Base-by-base conservation (phyloP, 1,140 invertebrate species). In the Neocloeon triangulifer region DNA sequence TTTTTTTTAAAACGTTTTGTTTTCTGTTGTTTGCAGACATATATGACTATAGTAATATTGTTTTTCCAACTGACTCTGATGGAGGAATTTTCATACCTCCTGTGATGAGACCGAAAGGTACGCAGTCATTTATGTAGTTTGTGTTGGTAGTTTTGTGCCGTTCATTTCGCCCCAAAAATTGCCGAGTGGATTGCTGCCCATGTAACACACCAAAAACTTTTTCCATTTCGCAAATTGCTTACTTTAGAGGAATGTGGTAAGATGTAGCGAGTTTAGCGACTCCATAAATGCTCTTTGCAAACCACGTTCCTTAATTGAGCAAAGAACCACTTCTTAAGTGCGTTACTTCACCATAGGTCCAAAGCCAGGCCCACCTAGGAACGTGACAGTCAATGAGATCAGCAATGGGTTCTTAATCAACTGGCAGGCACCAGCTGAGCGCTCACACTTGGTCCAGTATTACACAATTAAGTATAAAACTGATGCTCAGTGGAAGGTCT, bases 401-500 rank as follows among this genome's bases (percentile, higher is more conserved):
- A 68, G 67, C 44, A 80, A 84, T 50, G 81, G 81, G 30, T 81
- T 81, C 51, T 62, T 86, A 20, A 80, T 91, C 43, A 71, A 73
- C 39, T 92, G 84, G 85, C 68, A 75, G 49, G 64, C 70, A 33
- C 84, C 85, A n/a, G 39, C 69, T 26, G 76, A 84, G 47, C 64
- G 67, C 38, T 64, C 67, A 14, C 64, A 77, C 41, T 61, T 81
- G 14, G 70, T 91, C 37, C 76, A 82, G 49, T 81, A 84, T 58
- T 92, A 91, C 53, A 77, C 75, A 26, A 82, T 91, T 50, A 81
- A 88, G 53, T 88, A 82, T 59, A 70, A 73, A 47, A 80, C 75
- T 14, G 79, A 85, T 51, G 75, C 73, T 35, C 66, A 69, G 40
- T 88, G 77, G 80, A 82, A 78, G 54, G 71, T 68, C 34, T 64